Evolutionary conservation across 2,113 vertebrate species (phyloP).

Genomic region (rat (Rattus norvegicus)): GRCr8 NC_086021.1:175367501-175368000

Average conservation of each 20-base stretch:
- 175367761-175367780: neutral
- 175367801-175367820: neutral
- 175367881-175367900: neutral
- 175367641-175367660: neutral
- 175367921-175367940: neutral
- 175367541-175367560: neutral
- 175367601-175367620: neutral
- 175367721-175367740: neutral
- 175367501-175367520: neutral
- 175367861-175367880: neutral
- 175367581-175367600: neutral
- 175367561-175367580: neutral
- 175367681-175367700: neutral
- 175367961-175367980: neutral
- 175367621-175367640: neutral
- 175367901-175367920: neutral
- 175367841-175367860: neutral
- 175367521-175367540: neutral
- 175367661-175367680: neutral
- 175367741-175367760: neutral
- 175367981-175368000: accelerated
- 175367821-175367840: neutral
- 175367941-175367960: neutral
- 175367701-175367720: neutral
- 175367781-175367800: neutral